Evolutionary conservation across 1,140 invertebrate genomes (phyloP).

Genomic region (Melanaphis sacchari): DNA sequence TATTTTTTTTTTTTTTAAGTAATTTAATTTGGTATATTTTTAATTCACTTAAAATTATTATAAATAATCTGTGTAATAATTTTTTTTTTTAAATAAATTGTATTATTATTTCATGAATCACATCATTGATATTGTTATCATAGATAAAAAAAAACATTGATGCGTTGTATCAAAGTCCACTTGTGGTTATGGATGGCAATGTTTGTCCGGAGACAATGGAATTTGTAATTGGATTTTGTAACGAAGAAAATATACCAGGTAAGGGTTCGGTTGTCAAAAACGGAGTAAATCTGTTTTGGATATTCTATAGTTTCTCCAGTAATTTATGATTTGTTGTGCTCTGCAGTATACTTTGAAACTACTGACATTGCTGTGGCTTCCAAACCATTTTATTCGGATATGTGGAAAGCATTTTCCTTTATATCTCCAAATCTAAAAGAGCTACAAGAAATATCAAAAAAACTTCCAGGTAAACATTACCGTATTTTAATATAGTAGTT

Average conservation of each 20-base stretch:
- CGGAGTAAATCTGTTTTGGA: background rate
- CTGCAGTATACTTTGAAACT: slow-evolving; percentile 74
- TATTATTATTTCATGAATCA: background rate
- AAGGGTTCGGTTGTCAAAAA: slow-evolving; percentile 61
- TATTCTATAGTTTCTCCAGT: slow-evolving; percentile 4
- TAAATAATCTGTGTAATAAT: background rate
- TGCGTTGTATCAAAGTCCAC: slow-evolving; percentile 69
- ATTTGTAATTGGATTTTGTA: slow-evolving; percentile 71
- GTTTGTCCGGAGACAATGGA: slow-evolving; percentile 73
- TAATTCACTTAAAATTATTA: too few species aligned
- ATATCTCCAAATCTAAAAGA: slow-evolving; percentile 79
- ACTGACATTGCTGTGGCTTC: slow-evolving; percentile 70
- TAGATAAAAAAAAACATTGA: slow-evolving; percentile 68
- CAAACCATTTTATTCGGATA: slow-evolving; percentile 67
- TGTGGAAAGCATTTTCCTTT: slow-evolving; percentile 67
- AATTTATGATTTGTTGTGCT: slow-evolving; percentile 61
- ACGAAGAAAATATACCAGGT: slow-evolving; percentile 72
- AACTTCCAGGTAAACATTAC: background rate
- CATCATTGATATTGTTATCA: background rate
- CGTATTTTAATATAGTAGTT: background rate
- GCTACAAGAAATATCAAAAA: slow-evolving; percentile 67
- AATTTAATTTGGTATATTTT: too few species aligned
- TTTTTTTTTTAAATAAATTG: background rate
- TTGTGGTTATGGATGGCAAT: slow-evolving; percentile 86
- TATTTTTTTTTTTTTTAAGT: too few species aligned